A percentile compares a stretch with the other conserved stretches of the same genome.
phyloP scores from a whole-genome alignment of 1,140 invertebrate genomes.

The Caenorhabditis inopinata region DNA sequence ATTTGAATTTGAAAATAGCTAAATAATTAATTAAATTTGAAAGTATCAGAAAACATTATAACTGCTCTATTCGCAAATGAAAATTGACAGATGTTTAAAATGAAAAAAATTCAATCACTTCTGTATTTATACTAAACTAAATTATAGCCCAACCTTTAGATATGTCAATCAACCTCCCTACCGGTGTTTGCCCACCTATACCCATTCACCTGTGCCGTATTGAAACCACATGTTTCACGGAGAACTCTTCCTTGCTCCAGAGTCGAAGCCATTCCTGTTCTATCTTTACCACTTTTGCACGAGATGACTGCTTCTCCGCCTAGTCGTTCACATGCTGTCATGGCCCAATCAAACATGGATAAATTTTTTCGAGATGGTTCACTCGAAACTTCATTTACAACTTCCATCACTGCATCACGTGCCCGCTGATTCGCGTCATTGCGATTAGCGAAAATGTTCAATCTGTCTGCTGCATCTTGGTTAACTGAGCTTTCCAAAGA shows the following conservation, averaged over 20 bases:
- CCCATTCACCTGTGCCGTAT: conserved; percentile 56
- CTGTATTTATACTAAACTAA: too few species aligned
- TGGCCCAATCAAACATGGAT: conserved; percentile 55
- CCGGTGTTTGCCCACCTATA: too few species aligned
- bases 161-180: too few species aligned
- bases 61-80: too few species aligned
- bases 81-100: too few species aligned
- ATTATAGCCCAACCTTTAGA: too few species aligned
- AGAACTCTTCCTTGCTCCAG: conserved; percentile 60
- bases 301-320: conserved; percentile 51
- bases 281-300: conserved; percentile 62
- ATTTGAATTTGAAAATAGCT: too few species aligned
- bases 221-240: conserved; percentile 60
- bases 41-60: too few species aligned
- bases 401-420: conserved; percentile 33
- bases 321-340: conserved; percentile 53
- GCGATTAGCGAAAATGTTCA: not conserved
- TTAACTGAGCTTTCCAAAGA: conserved; percentile 21
- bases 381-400: conserved; percentile 50
- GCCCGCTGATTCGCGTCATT: not conserved
- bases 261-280: conserved; percentile 64
- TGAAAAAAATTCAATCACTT: too few species aligned
- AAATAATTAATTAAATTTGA: too few species aligned
- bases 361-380: conserved; percentile 62
- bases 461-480: conserved; percentile 28